Base-by-base conservation (phyloP, 1,140 invertebrate species). In the Octopus bimaculoides region DNA sequence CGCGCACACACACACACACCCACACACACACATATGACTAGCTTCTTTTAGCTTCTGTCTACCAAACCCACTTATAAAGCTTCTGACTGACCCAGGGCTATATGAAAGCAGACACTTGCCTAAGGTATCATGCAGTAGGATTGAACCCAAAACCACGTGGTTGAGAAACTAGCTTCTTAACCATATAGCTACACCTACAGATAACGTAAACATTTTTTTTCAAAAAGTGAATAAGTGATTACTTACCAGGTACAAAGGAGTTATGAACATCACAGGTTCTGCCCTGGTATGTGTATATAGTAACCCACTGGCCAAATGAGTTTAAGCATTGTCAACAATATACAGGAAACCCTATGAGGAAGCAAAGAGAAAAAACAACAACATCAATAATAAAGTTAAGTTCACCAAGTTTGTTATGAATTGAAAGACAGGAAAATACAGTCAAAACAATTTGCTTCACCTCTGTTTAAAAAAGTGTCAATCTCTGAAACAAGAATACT, bases 241-340 rank as follows among this genome's bases (percentile, higher is more conserved):
- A 71, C 66, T 71, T 71, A 71, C 66, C 66, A 71, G 66, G 66
- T 20, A n/a, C 17, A 71, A 71, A 20, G 66, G 14, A 71, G 66
- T 71, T 20, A 71, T 14, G 26, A 71, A 71, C 66, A 71, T 71
- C 66, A 71, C 66, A 71, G 26, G 66, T 71, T 71, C 26, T 71
- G 14, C 26, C 66, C 66, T 71, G 66, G 66, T 12, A 71, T 71
- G 66, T 71, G 66, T 71, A 17, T 71, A 20, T 71, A 71, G 66
- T 71, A 71, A 71, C 66, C 26, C 66, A 71, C 14, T n/a, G 66
- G 66, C 66, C 66, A 71, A 71, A 14, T 71, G 66, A 71, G 66
- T 71, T 71, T 71, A 17, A 71, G 66, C 66, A 71, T 71, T 71
- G 66, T 71, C 66, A 71, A 71, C 26, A n/a, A 14, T 71, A 5